These are phyloP conservation scores for Paramisgurnus dabryanus DNA, from an alignment of 2,113 vertebrate species.

Conservation along the genomic window DNA sequence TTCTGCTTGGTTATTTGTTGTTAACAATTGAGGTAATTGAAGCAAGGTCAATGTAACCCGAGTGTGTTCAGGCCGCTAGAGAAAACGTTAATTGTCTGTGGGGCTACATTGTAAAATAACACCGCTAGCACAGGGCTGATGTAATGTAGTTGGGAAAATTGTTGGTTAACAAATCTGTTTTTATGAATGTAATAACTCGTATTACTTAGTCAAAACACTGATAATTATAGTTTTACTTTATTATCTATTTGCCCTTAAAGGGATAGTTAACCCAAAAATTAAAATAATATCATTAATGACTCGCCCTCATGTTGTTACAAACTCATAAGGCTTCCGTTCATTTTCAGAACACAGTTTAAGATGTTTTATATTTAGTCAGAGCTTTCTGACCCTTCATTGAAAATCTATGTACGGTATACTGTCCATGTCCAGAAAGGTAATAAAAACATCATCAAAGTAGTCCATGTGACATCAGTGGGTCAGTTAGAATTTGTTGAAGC, in stretches of 20 bases:
- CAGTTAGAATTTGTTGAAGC: no score
- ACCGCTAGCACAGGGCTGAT: conserved; percentile 19
- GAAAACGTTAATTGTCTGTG: conserved; percentile 60
- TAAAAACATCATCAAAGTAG: no score
- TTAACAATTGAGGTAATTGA: conserved; percentile 71
- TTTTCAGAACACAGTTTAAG: no score
- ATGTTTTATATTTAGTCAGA: no score
- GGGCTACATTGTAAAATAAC: conserved; percentile 50
- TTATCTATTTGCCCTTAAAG: neutral
- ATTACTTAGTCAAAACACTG: neutral
- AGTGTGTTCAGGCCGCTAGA: conserved; percentile 61
- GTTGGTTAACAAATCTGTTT: neutral
- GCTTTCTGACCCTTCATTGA: no score
- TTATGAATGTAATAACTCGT: neutral
- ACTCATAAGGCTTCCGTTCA: no score
- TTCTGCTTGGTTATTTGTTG: conserved; percentile 63
- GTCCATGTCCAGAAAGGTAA: no score
- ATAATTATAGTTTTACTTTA: neutral
- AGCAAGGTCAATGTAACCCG: conserved; percentile 66
- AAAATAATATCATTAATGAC: neutral
- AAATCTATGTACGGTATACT: no score
- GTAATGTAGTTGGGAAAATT: neutral
- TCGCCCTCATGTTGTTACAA: no score
- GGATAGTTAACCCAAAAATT: neutral
- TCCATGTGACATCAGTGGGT: no score